Percentiles rank a stretch among this genome's conserved stretches.
Evolutionary conservation across 2,797 vertebrate genomes (phyloP).

Genomic region (Anguilla obscura): DNA sequence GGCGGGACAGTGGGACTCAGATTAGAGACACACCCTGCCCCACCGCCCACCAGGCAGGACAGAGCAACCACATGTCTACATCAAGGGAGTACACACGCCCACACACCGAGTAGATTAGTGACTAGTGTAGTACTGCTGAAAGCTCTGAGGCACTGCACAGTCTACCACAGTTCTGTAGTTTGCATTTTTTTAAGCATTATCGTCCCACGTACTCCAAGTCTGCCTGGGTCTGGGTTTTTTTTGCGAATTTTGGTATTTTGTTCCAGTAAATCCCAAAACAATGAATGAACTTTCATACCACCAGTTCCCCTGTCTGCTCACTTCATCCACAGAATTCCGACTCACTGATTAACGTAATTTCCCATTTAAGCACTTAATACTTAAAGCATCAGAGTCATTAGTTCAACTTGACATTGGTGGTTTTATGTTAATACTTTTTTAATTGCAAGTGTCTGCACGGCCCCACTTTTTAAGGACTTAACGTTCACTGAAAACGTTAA

Average conservation of each 20-base stretch:
- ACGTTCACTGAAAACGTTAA: background rate
- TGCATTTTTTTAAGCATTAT: background rate
- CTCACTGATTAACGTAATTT: conserved; percentile 5
- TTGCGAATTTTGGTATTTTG: background rate
- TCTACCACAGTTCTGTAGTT: background rate
- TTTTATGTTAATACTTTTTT: conserved; percentile 12
- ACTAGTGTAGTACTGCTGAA: background rate
- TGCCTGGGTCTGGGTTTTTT: background rate
- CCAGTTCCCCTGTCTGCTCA: background rate
- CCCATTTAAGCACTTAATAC: background rate
- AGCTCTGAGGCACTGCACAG: background rate
- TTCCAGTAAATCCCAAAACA: background rate
- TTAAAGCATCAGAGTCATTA: conserved; percentile 7
- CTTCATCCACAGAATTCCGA: background rate
- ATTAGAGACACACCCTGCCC: conserved; percentile 20
- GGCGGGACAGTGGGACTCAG: background rate
- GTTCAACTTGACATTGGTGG: conserved; percentile 1
- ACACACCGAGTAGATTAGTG: background rate
- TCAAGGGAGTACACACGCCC: background rate
- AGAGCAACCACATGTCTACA: background rate
- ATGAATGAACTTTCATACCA: background rate
- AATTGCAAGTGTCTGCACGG: conserved; percentile 8
- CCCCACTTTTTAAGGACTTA: background rate
- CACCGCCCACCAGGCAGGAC: conserved; percentile 14
- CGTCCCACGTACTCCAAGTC: background rate